Percentiles rank a stretch among this genome's conserved stretches.
Evolutionary conservation across 2,888 invertebrate species (phyloP).

Genomic region (Hirtodrosophila confusa): DNA sequence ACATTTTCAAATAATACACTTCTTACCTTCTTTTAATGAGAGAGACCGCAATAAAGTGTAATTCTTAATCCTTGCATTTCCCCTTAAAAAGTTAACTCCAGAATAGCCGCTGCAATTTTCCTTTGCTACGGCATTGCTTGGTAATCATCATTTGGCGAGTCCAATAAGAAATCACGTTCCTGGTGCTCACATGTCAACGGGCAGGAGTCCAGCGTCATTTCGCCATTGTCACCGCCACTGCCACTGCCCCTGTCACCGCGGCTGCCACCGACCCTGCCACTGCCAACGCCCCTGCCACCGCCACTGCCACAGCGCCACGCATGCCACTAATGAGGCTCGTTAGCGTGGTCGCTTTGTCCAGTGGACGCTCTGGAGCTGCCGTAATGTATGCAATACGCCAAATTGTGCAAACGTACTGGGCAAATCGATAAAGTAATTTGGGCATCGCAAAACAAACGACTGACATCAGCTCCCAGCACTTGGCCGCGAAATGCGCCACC

Average conservation of each 20-base stretch:
- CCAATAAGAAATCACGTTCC: constrained; percentile 65
- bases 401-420: constrained; percentile 63
- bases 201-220: constrained; percentile 17
- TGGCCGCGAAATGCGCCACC: constrained; percentile 51
- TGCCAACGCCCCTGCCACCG: background rate
- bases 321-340: constrained; percentile 78
- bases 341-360: constrained; percentile 64
- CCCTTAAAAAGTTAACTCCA: background rate
- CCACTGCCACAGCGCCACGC: constrained; percentile 55
- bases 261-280: constrained; percentile 3
- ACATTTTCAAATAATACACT: too few species aligned
- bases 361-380: constrained; percentile 9
- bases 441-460: constrained; percentile 64
- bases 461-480: constrained; percentile 21
- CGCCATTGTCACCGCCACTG: background rate
- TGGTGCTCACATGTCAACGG: constrained; percentile 54
- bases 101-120: constrained; percentile 1
- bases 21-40: too few species aligned
- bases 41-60: too few species aligned
- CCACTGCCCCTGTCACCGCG: too few species aligned
- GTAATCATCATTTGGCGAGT: constrained; percentile 40
- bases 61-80: background rate
- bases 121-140: constrained; percentile 1
- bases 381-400: constrained; percentile 73
- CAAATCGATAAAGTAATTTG: constrained; percentile 77